phyloP scores from a whole-genome alignment of 2,888 invertebrate species.

The Drosophila recens region DNA sequence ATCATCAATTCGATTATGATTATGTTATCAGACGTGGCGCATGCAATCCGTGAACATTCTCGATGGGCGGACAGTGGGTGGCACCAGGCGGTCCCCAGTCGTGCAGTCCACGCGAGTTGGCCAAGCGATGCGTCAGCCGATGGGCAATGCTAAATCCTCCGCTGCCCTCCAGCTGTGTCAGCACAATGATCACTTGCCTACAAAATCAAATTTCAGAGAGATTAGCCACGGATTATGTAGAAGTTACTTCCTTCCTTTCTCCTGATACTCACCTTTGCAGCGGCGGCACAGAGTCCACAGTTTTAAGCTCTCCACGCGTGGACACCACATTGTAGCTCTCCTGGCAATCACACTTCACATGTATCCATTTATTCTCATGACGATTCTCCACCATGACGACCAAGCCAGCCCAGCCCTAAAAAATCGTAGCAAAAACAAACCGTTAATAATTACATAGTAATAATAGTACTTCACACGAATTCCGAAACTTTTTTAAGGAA shows the following conservation, averaged over 20 bases:
- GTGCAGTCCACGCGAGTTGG: slow-evolving; percentile 93
- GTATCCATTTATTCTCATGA: slow-evolving; percentile 97
- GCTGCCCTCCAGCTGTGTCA: slow-evolving; percentile 97
- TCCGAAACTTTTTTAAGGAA: too few relatives aligned
- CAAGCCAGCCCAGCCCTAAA: slow-evolving; percentile 95
- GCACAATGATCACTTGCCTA: slow-evolving; percentile 97
- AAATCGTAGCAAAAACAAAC: slow-evolving; percentile 1
- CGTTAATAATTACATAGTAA: neutral
- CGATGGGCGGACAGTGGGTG: slow-evolving; percentile 92
- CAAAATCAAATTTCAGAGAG: neutral
- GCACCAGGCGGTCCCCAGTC: slow-evolving; percentile 93
- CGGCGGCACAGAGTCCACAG: slow-evolving; percentile 98
- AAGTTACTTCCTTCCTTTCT: too few relatives aligned
- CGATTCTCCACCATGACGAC: slow-evolving; percentile 99
- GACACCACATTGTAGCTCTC: slow-evolving; percentile 99
- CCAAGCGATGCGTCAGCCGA: slow-evolving; percentile 95
- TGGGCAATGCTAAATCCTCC: slow-evolving; percentile 98
- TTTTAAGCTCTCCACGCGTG: slow-evolving; percentile 95
- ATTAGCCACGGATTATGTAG: too few relatives aligned
- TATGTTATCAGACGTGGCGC: slow-evolving; percentile 93
- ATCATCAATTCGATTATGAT: slow-evolving; percentile 1
- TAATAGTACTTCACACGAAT: too few relatives aligned
- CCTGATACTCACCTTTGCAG: slow-evolving; percentile 91
- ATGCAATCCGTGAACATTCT: slow-evolving; percentile 94
- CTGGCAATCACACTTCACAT: slow-evolving; percentile 98